Evolutionary conservation across 2,888 invertebrate species (phyloP), one percentile per base, ranked within the genome.

Genomic region (Calameuta idolon): DNA sequence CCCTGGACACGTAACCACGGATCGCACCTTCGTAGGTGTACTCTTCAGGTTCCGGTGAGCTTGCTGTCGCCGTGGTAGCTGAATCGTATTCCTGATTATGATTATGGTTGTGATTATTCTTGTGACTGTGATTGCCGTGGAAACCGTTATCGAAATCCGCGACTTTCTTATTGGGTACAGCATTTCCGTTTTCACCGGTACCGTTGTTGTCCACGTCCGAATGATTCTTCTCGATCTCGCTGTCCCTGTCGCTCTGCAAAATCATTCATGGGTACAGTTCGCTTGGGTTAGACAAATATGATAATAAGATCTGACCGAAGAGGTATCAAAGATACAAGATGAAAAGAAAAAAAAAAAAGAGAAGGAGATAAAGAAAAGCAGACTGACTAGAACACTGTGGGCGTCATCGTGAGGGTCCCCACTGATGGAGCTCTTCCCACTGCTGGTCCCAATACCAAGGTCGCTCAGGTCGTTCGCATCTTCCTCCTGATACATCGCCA

Each of bases 11-110:
- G 92, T 97, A 97, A 85, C 96, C 96, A 89, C 97, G 96, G 85
- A 97, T 97, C 85, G 97, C 97, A 85, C 96, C 95, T 91, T 97
- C 97, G 90, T 97, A 97, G 0, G 97, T 97, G 91, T 97, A 97
- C 90, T 97, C 96, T 87, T 96, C 94, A 55, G 94, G 94, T 91
- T 95, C 95, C 1, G 95, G 94, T 73, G 95, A 94, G 89, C 94
- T 95, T 84, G 94, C 94, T 73, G 94, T 94, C 84, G 94, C 94
- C 77, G 94, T 95, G 85, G 94, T 95, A 84, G 94, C 94, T 69
- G 95, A 94, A 87, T 95, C 95, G 92, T 95, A 95, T 91, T 94
- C 91, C 91, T 93, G 87, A 71, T 84, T 84, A 79, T 85, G 92
- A 79, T 92, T 92, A 85, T 85, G 87, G 69, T 85, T 87, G 76